Evolutionary conservation across 92 coral and sea anemone genomes (phyloP).

Genomic region (Actinernus sp.): DNA sequence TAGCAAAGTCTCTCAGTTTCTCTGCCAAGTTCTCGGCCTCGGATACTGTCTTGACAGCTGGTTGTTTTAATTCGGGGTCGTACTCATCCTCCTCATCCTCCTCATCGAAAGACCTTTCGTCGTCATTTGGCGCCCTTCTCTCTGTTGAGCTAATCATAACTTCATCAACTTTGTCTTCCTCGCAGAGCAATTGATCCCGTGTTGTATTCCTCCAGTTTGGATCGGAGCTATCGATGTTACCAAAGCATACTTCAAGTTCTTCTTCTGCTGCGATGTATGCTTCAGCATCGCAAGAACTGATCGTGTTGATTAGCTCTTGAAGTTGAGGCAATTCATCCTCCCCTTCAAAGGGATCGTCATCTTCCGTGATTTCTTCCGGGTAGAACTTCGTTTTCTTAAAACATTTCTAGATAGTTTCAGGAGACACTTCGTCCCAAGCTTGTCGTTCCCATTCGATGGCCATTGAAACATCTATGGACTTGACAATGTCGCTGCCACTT

Average conservation of each 20-base stretch:
- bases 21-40: no score
- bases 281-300: conserved; percentile 50
- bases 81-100: conserved; percentile 43
- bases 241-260: conserved; percentile 56
- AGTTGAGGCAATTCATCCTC: conserved; percentile 57
- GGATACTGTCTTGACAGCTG: no score
- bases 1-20: no score
- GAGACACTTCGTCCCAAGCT: conserved; percentile 68
- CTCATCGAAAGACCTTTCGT: conserved; percentile 7
- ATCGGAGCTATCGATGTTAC: conserved; percentile 53
- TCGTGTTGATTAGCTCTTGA: conserved; percentile 67
- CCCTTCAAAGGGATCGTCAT: conserved; percentile 62
- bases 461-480: conserved; percentile 51
- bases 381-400: conserved; percentile 57
- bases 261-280: conserved; percentile 51
- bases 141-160: no score
- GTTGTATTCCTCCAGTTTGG: conserved; percentile 66
- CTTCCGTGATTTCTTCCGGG: conserved; percentile 49
- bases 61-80: conserved; percentile 50
- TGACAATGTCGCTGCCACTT: conserved; percentile 65
- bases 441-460: conserved; percentile 59
- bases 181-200: conserved; percentile 50
- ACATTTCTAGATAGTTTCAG: conserved; percentile 58
- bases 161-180: no score
- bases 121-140: conserved; percentile 22